Evolutionary conservation across 2,797 vertebrate genomes (phyloP), one percentile per base, ranked within the genome.

Genomic region (Tinamus major): DNA sequence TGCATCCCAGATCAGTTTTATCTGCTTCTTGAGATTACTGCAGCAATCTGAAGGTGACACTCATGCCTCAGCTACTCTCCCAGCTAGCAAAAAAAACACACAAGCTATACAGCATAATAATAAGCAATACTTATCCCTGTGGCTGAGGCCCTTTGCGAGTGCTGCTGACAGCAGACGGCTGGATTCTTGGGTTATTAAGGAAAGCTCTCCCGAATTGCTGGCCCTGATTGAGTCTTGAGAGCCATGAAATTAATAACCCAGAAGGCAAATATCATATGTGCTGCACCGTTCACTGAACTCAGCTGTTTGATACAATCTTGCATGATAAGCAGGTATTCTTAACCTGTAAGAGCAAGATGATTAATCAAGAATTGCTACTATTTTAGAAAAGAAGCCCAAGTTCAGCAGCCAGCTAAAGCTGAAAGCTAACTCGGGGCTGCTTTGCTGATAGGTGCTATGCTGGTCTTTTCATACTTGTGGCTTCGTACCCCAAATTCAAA

Each of bases 381-480:
- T 19, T 69, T 72, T 10, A 4, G 6, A 63, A 78, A 68, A 3
- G 1, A 81, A 78, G 29, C 23, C 26, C 48, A 63, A 5, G 1
- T 46, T 53, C 39, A 79, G 31, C 19, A 21, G 26, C 10, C 35
- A 29, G 39, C 44, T n/a, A 65, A 79, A 69, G n/a, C 35, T 19
- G 3, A 33, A 90, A 58, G 49, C 21, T 17, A 21, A 18, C 35
- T 74, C 33, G 37, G 63, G 69, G 68, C 78, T 90, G 56, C 39
- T 46, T 16, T 46, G 56, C 58, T 48, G 14, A 37, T 13, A 33
- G 13, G 15, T 49, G 26, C 41, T 31, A 37, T 3, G 10, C 9
- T n/a, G 23, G 21, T 17, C 42, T 42, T 41, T 33, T 20, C 63
- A 41, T 1, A 0, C 19, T 31, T 4, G 4, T 6, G 61, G 37